Base-by-base conservation (phyloP, 2,113 vertebrate genomes). In the Tupaia chinensis region DNA sequence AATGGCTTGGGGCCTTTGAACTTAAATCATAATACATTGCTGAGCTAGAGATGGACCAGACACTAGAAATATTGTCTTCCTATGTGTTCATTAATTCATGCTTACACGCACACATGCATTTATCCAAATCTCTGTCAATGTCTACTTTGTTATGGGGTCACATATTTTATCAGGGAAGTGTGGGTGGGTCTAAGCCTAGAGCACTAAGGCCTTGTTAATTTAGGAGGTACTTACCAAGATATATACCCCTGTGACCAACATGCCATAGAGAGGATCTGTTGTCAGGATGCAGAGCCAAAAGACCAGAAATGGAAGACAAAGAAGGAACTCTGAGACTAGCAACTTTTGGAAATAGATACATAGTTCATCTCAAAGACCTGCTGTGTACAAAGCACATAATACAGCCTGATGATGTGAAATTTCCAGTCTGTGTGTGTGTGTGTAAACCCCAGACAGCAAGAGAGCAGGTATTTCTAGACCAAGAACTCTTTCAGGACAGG, bases 131-230 rank as follows among this genome's bases (percentile, higher is more conserved):
- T 80, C 66, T 73, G 34, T 89, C 54, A 72, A 3, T 53, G 44
- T 72, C 63, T 44, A 29, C 34, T 84, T 94, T 89, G 34, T 69
- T 85, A 89, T 79, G n/a, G 74, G 85, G 53, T 84, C 74, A 94
- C 29, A 9, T 85, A 92, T 73, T 61, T 89, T 65, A 66, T 92
- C 22, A 29, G 77, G 44, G n/a, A 72, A 60, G 12, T 89, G 32
- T 60, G 60, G 53, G 27, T 73, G 58, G 74, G 66, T 79, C 32
- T 65, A 84, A 79, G 29, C 53, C 44, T 78, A 94, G n/a, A 84
- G 22, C n/a, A 70, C 78, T 44, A 56, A 23, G 54, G 20, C 53
- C 32, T 86, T 66, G 27, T 86, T 81, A 82, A 91, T 76, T 90
- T 68, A 72, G 7, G 22, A 87, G 83, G 53, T 66, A 29, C 14